A percentile compares a stretch with the other conserved stretches of the same genome.
These are phyloP conservation scores for Pluvianellus socialis DNA, from an alignment of 2,113 vertebrate species.

Conservation along the genomic window DNA sequence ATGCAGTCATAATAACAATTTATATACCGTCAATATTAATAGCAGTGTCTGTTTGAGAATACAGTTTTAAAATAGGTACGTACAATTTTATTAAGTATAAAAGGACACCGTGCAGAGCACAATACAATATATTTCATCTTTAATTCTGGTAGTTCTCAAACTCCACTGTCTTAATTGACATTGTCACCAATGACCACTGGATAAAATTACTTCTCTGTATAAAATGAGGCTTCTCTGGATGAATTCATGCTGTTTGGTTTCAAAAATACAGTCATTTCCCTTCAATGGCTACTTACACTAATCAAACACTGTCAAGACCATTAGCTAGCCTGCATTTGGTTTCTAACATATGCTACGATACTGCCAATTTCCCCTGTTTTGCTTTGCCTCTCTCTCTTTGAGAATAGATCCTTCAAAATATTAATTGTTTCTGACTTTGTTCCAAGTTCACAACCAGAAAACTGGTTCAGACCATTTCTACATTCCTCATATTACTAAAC, in stretches of 20 bases:
- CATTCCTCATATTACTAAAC: neutral
- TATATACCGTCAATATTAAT: slow-evolving; percentile 1
- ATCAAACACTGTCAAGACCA: slow-evolving; percentile 23
- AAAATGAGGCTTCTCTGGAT: slow-evolving; percentile 17
- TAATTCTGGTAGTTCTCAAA: slow-evolving; percentile 12
- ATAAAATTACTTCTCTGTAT: slow-evolving; percentile 35
- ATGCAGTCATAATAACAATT: slow-evolving; percentile 2
- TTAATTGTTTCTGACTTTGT: neutral
- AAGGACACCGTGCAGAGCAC: slow-evolving; percentile 49
- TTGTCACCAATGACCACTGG: neutral
- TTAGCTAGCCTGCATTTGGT: neutral
- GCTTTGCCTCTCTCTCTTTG: neutral
- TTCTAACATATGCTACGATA: neutral
- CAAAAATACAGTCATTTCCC: slow-evolving; percentile 41
- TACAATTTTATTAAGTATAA: slow-evolving; percentile 58
- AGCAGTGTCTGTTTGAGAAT: slow-evolving; percentile 12
- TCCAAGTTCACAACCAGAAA: neutral
- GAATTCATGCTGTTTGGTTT: slow-evolving; percentile 17
- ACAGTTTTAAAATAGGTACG: slow-evolving; percentile 40
- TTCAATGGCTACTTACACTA: slow-evolving; percentile 28
- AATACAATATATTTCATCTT: slow-evolving; percentile 41
- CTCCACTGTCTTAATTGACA: neutral
- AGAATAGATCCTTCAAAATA: neutral
- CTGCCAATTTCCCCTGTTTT: neutral
- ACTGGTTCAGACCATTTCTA: neutral